Base-by-base conservation (phyloP, 2,113 vertebrate species). In the Meriones unguiculatus region DNA sequence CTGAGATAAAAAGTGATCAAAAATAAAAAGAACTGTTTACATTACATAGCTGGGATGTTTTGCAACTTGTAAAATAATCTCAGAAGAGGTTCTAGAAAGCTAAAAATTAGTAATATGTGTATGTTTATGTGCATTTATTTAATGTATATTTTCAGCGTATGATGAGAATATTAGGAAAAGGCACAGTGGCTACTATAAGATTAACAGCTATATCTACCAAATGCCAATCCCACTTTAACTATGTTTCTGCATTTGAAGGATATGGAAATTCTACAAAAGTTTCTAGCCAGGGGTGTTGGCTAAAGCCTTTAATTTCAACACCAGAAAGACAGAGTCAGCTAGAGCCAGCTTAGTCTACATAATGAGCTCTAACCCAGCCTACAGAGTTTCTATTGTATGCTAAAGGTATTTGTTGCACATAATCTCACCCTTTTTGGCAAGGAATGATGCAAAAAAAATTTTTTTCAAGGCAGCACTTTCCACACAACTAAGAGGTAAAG, bases 41-140 rank as follows among this genome's bases (percentile, higher is more conserved):
- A 98, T 98, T 97, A 98, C 32, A 96, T 97, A 98, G 97, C 97
- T 98, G 97, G 98, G 97, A 98, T 97, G 84, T 97, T 98, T 99
- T 98, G 98, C 98, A 98, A 98, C 96, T 98, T 98, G 98, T 97
- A 97, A 95, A 98, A 98, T 97, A 97, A 98, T 98, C 98, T 97
- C 97, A 93, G 97, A 94, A 95, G 90, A 96, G 86, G 6, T 98
- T 95, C 97, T 97, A 97, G 97, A 92, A 98, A 97, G 97, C 95
- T 97, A 97, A 96, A 96, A 97, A 97, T 98, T 97, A 97, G 82
- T 97, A 13, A 87, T 91, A 96, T 95, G 95, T 97, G 92, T 97
- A 95, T 93, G 87, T 98, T 97, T 97, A 94, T 95, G 97, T 96
- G 98, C 93, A 91, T 97, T 94, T 97, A 97, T 97, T 95, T 94